phyloP scores from a whole-genome alignment of 64 coral and sea anemone species.

The Actinia tenebrosa region DNA sequence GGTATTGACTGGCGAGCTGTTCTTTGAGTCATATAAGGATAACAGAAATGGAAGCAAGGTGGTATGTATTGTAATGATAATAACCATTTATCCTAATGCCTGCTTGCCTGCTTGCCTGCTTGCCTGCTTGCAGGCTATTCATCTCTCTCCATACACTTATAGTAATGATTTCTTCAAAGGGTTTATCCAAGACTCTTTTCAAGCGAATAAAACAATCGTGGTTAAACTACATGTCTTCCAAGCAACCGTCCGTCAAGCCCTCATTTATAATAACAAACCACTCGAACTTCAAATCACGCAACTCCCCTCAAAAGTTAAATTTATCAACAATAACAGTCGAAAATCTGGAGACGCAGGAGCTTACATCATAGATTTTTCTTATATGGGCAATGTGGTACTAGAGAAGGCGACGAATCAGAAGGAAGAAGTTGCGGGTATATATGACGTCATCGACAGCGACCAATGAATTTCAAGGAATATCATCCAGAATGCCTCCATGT shows the following conservation, averaged over 20 bases:
- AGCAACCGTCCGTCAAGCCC: neutral
- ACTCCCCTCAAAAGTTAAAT: neutral
- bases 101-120: too few species aligned
- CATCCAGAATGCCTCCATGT: too few species aligned
- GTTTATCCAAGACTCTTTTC: neutral
- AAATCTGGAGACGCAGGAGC: neutral
- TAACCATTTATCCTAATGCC: too few species aligned
- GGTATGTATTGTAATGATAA: conserved; percentile 17
- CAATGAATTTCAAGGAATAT: too few species aligned
- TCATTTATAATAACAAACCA: neutral
- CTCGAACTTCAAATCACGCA: neutral
- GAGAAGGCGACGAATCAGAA: neutral
- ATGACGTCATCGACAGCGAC: neutral
- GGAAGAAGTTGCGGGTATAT: neutral
- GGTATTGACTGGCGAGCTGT: conserved; percentile 31
- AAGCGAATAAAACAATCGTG: neutral
- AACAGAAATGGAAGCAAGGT: conserved; percentile 22
- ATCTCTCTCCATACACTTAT: neutral
- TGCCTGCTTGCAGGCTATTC: neutral
- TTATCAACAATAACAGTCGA: neutral
- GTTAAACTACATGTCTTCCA: neutral
- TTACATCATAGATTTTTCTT: neutral
- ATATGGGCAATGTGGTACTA: neutral
- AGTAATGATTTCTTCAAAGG: neutral
- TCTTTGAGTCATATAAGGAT: conserved; percentile 33